A percentile compares a stretch with the other conserved stretches of the same genome.
Conservation (phyloP, 2,797 vertebrate genomes). For the Avahi laniger region DNA sequence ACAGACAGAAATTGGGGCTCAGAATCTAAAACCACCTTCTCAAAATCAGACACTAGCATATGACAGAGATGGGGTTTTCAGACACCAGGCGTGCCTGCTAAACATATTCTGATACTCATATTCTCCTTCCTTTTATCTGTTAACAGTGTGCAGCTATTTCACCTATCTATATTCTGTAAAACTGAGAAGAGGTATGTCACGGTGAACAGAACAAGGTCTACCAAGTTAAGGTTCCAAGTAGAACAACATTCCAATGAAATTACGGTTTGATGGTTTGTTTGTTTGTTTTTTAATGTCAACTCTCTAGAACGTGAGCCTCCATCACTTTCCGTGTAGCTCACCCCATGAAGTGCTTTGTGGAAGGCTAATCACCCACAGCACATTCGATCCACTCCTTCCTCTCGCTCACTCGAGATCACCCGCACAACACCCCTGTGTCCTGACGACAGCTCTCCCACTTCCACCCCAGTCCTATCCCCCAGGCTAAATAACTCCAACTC, state of each 20-base stretch:
- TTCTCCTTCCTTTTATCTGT: no score
- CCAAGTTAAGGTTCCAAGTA: background rate
- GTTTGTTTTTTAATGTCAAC: background rate
- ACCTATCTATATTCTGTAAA: background rate
- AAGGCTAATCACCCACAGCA: background rate
- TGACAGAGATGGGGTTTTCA: background rate
- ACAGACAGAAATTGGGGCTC: background rate
- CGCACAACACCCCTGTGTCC: rapidly evolving
- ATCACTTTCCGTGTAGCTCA: background rate
- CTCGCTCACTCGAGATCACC: rapidly evolving
- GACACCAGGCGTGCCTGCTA: background rate
- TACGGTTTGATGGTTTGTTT: background rate
- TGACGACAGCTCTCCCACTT: no score
- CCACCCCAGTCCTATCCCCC: background rate
- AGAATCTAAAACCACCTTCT: background rate
- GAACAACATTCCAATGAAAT: background rate
- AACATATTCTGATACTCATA: rapidly evolving
- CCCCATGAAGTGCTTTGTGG: background rate
- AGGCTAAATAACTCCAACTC: background rate
- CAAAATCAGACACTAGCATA: background rate
- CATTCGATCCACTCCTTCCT: background rate
- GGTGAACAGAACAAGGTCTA: rapidly evolving
- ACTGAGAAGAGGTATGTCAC: background rate
- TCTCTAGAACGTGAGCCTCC: background rate
- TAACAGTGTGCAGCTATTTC: rapidly evolving